phyloP scores from a whole-genome alignment of 2,888 invertebrate species.

The Stratiomys singularior region DNA sequence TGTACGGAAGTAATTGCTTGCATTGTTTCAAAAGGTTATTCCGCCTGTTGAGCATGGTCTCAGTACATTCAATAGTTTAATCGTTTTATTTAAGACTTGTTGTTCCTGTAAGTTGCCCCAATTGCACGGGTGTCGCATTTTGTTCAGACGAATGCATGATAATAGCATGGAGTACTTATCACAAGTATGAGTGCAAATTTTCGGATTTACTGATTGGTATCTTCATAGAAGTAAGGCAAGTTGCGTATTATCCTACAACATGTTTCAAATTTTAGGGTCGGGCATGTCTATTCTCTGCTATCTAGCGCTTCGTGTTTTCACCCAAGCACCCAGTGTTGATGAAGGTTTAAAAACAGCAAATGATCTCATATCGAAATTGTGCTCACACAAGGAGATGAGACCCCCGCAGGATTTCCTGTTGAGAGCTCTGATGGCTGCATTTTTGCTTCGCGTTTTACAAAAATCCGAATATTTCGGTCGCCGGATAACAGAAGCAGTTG shows the following conservation, averaged over 20 bases:
- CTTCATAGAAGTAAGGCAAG: neutral
- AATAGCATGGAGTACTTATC: constrained; percentile 73
- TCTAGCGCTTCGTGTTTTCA: constrained; percentile 80
- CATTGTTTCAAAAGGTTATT: constrained; percentile 79
- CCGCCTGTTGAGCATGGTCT: too few relatives aligned
- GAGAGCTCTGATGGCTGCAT: constrained; percentile 80
- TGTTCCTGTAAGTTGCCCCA: constrained; percentile 76
- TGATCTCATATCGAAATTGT: constrained; percentile 72
- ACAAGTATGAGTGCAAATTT: constrained; percentile 79
- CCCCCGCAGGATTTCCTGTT: constrained; percentile 77
- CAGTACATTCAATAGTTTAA: too few relatives aligned
- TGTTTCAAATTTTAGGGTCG: constrained; percentile 67
- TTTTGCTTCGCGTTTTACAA: constrained; percentile 77
- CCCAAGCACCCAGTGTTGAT: constrained; percentile 70
- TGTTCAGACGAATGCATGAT: constrained; percentile 76
- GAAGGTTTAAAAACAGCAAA: constrained; percentile 62
- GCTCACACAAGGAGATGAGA: constrained; percentile 73
- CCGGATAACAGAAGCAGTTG: constrained; percentile 64
- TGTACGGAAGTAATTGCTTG: constrained; percentile 82
- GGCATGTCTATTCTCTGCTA: constrained; percentile 85
- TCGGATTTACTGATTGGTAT: constrained; percentile 78
- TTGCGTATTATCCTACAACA: neutral
- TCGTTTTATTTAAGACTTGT: constrained; percentile 65
- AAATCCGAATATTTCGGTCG: constrained; percentile 73
- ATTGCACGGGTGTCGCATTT: constrained; percentile 82